A percentile compares a stretch with the other conserved stretches of the same genome.
Conservation (phyloP, 2,888 invertebrate genomes). For the Biston stratarius region DNA sequence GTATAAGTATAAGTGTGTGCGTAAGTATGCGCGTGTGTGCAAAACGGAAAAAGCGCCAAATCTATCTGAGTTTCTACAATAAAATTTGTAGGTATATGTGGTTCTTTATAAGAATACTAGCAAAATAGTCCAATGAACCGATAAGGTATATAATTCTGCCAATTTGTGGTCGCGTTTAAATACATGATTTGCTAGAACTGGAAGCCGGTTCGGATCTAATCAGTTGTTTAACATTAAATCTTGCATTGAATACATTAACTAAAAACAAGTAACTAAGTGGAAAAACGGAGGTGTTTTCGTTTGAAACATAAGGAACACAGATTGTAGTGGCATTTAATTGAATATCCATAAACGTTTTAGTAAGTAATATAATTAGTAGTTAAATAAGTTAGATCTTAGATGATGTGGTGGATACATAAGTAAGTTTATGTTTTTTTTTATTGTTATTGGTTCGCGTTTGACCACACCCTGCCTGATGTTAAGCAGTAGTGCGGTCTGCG, state of each 20-base stretch:
- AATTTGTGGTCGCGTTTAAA: constrained; percentile 53
- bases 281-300: neutral
- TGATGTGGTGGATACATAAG: no score
- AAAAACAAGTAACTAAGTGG: constrained; percentile 8
- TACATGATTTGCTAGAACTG: constrained; percentile 60
- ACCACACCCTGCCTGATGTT: no score
- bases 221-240: constrained; percentile 49
- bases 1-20: no score
- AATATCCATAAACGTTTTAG: neutral
- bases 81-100: neutral
- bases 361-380: neutral
- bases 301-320: no score
- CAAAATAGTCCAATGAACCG: constrained; percentile 17
- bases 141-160: constrained; percentile 45
- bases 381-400: neutral
- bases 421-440: no score
- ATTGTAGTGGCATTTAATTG: neutral
- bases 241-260: constrained; percentile 25
- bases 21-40: no score
- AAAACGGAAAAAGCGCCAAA: no score
- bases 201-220: constrained; percentile 57
- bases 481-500: no score
- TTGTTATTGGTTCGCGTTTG: no score
- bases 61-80: no score
- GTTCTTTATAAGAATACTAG: no score